Base-by-base conservation (phyloP, 1,140 invertebrate species). In the Arion vulgaris region DNA sequence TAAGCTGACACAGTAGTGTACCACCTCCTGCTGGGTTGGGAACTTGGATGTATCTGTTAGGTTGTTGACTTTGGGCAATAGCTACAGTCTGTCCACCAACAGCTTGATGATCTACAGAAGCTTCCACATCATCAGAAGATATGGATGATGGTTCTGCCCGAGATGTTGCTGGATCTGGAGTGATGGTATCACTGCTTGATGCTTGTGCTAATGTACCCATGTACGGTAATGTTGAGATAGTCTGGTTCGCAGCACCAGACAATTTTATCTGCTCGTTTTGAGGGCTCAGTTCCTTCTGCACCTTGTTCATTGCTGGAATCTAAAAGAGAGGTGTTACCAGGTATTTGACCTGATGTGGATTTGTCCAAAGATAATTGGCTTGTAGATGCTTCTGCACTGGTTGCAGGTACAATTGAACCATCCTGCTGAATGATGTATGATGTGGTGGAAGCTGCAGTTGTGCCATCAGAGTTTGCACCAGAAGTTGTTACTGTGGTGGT, bases 401-500 rank as follows among this genome's bases (percentile, higher is more conserved):
- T 28, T 0, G 73, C n/a, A 19, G 76, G 32, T 15, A 15, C 53
- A 1, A 78, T 23, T 39, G 66, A 39, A 23, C 32, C 17, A 36
- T 57, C 76, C 66, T 78, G 53, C 15, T 51, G 62, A 34, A 66
- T 53, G 26, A 78, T 78, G 11, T 66, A 53, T 19, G 66, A 78
- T 2, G 76, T 66, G 38, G 51, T 38, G 23, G 74, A 53, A 23
- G 51, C 26, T 41, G 71, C 71, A 19, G 62, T 13, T 32, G 51
- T n/a, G 5, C 32, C 62, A 78, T 34, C 32, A 4, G 76, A 39
- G n/a, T 39, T 39, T 49, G 41, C 71, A 41, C 38, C 41, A n/a
- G 76, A 78, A 38, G 76, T 66, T 19, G 32, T 78, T 53, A 71
- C 45, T 9, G 78, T 80, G 45, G 78, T 80, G 19, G 62, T 80